phyloP scores from a whole-genome alignment of 2,797 vertebrate species.

The Sarcoramphus papa region DNA sequence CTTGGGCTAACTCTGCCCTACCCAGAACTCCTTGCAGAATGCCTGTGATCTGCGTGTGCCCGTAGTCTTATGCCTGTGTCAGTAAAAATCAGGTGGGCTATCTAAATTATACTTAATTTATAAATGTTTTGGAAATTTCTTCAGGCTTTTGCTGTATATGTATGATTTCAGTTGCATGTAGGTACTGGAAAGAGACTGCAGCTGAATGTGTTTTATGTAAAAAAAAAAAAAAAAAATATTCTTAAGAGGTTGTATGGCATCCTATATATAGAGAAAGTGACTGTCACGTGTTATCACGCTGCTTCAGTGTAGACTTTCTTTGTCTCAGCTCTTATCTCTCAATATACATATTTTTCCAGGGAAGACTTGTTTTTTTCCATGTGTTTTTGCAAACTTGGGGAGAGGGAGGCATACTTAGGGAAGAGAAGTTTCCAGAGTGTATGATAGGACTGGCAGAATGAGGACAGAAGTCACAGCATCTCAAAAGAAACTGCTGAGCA shows the following conservation, averaged over 20 bases:
- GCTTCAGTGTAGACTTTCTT: not conserved
- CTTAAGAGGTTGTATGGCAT: not conserved
- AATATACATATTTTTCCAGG: not conserved
- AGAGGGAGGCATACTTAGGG: not conserved
- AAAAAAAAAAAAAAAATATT: not conserved
- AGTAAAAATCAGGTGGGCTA: not conserved
- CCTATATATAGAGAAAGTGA: not conserved
- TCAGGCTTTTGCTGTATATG: not conserved
- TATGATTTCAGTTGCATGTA: not conserved
- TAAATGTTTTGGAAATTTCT: not conserved
- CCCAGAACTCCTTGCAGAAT: not conserved
- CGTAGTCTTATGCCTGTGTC: not conserved
- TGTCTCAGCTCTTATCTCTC: not conserved
- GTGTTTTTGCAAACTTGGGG: not conserved
- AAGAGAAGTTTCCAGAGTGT: not conserved
- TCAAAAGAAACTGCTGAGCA: not conserved
- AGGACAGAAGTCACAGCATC: not conserved
- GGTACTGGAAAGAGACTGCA: not conserved
- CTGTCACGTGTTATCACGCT: not conserved
- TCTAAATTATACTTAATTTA: not conserved
- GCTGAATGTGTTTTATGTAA: fast-evolving
- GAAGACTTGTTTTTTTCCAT: not conserved
- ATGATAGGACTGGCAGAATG: not conserved
- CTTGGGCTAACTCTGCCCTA: not conserved
- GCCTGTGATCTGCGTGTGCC: fast-evolving